Percentiles rank a stretch among this genome's conserved stretches.
phyloP scores from a whole-genome alignment of 2,113 vertebrate genomes.

The Lanius collurio region DNA sequence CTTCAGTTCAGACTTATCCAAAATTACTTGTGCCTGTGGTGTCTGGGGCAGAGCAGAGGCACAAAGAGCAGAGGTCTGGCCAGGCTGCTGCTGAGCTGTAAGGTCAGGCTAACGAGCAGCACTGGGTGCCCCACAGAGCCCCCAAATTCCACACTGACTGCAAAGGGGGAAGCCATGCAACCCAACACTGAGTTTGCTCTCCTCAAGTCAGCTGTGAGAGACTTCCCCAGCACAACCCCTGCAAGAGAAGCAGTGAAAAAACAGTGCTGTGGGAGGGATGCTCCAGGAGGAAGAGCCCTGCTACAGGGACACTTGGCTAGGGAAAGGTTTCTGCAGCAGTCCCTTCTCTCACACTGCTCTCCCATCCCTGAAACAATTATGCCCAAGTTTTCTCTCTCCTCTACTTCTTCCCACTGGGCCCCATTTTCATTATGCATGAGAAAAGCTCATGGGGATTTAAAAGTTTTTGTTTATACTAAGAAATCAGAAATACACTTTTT shows the following conservation, averaged over 20 bases:
- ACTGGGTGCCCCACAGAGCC: background rate
- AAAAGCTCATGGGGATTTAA: background rate
- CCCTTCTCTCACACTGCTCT: background rate
- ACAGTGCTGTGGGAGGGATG: accelerated
- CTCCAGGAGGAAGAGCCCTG: background rate
- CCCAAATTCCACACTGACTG: background rate
- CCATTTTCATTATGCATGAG: background rate
- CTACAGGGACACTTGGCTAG: background rate
- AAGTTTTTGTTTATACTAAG: background rate
- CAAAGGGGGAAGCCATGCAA: background rate
- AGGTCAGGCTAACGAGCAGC: background rate
- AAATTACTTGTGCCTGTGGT: constrained; percentile 34
- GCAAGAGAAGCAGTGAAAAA: background rate
- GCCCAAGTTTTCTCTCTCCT: background rate
- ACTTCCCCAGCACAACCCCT: background rate
- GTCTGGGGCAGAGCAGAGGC: background rate
- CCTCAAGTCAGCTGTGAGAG: background rate
- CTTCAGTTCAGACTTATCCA: background rate
- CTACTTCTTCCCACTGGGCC: background rate
- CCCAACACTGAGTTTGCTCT: accelerated
- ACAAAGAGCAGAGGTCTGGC: background rate
- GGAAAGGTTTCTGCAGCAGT: background rate
- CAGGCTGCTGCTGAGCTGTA: constrained; percentile 2
- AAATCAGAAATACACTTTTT: background rate
- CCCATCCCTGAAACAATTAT: background rate